Evolutionary conservation across 2,797 vertebrate species (phyloP).

Genomic region (Amniataba percoides): DNA sequence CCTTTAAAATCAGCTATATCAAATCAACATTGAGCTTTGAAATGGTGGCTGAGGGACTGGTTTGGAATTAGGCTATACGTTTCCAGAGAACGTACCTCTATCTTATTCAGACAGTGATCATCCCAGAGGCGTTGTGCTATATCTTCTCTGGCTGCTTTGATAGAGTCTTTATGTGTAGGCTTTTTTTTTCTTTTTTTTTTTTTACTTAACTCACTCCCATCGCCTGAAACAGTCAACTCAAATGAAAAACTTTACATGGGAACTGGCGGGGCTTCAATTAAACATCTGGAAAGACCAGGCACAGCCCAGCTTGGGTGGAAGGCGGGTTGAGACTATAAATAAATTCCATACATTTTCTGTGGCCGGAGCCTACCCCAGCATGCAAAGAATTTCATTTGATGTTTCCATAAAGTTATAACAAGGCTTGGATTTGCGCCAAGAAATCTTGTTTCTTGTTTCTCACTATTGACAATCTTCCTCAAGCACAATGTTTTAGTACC

Average conservation of each 20-base stretch:
- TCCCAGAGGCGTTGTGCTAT: slow-evolving; percentile 64
- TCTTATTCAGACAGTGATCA: slow-evolving; percentile 64
- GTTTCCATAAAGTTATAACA: slow-evolving; percentile 75
- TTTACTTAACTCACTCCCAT: slow-evolving; percentile 38
- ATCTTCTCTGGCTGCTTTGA: slow-evolving; percentile 62
- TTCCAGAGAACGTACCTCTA: slow-evolving; percentile 56
- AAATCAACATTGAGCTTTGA: slow-evolving; percentile 59
- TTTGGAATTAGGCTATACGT: slow-evolving; percentile 54
- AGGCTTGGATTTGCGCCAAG: slow-evolving; percentile 58
- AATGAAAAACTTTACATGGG: slow-evolving; percentile 75
- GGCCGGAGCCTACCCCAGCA: slow-evolving; percentile 70
- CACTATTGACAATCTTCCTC: slow-evolving; percentile 39
- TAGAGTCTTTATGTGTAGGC: slow-evolving; percentile 72
- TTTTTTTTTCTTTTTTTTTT: slow-evolving; percentile 47
- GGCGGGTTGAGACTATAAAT: slow-evolving; percentile 72
- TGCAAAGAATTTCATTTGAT: slow-evolving; percentile 76
- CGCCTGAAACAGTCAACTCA: slow-evolving; percentile 71
- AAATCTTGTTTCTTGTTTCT: slow-evolving; percentile 40
- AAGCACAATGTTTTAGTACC: slow-evolving; percentile 58
- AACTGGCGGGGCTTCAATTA: slow-evolving; percentile 68
- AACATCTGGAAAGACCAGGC: slow-evolving; percentile 78
- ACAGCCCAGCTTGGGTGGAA: slow-evolving; percentile 60
- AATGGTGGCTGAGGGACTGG: slow-evolving; percentile 39
- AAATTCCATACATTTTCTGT: slow-evolving; percentile 83
- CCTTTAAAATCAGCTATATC: slow-evolving; percentile 60